Evolutionary conservation across 2,888 invertebrate species (phyloP), one percentile per base, ranked within the genome.

Genomic region (Ectemnius cavifrons): DNA sequence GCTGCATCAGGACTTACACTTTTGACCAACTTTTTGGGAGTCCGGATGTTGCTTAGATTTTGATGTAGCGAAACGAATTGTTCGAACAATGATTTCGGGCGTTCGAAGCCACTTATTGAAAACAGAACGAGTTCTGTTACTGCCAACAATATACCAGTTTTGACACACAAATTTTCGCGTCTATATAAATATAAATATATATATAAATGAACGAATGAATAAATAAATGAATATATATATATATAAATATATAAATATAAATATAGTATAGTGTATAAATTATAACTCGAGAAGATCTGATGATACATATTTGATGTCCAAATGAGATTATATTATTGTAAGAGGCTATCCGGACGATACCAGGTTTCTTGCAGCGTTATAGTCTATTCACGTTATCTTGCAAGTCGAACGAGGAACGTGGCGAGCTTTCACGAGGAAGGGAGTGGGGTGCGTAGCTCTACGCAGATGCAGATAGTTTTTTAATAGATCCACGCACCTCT

Each of bases 321-420:
- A 73, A 78, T 70, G 77, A 76, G 73, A 78, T 78, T 78, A 76
- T 76, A 73, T 76, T 73, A 73, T 75, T 69, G 63, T 75, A 77
- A 78, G 49, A 49, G 71, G 58, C 67, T 67, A 57, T 58, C 37
- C 23, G 58, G 64, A 67, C 56, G 49, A 23, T 61, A 66, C 72
- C 45, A 52, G n/a, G 59, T 72, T 63, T 66, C 60, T 63, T 64
- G 63, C 67, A 63, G 61, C 62, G 62, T 76, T 73, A 77, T 73
- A 76, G 77, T 77, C 52, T 75, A 73, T 77, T 52, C 62, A 49
- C 73, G 77, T 73, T 77, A 73, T 77, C 37, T 67, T 72, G 60
- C 68, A 77, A 73, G 28, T 28, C 14, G 68, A 63, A 68, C 4
- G 37, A 37, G 37, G 64, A 75, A 63, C 71, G 66, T 66, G 72